These are phyloP conservation scores for Phymatocera aterrima DNA, from an alignment of 2,888 invertebrate species.

Conservation along the genomic window DNA sequence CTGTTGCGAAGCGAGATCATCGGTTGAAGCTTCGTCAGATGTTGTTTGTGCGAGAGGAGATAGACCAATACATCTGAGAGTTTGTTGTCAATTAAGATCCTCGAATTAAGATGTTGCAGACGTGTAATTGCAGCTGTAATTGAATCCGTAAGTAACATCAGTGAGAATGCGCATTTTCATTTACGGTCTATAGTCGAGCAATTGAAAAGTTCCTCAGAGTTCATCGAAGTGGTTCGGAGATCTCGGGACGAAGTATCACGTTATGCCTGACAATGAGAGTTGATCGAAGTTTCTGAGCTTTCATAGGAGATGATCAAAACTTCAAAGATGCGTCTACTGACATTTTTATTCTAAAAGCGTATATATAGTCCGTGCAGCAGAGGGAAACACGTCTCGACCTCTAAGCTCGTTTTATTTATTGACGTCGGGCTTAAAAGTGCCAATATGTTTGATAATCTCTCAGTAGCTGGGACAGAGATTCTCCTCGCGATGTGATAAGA, in stretches of 20 bases:
- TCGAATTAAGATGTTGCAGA: not conserved
- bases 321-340: too few species aligned
- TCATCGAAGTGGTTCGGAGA: too few species aligned
- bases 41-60: not conserved
- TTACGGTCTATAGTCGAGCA: not conserved
- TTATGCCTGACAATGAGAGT: too few species aligned
- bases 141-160: not conserved
- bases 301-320: too few species aligned
- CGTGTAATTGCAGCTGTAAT: not conserved
- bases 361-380: too few species aligned
- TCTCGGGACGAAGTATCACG: too few species aligned
- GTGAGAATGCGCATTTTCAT: not conserved
- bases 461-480: not conserved
- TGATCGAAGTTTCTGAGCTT: too few species aligned
- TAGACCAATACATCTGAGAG: not conserved
- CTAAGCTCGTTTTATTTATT: not conserved
- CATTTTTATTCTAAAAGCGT: too few species aligned
- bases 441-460: conserved; percentile 23
- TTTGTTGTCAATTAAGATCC: not conserved
- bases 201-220: too few species aligned
- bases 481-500: not conserved
- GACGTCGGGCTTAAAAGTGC: not conserved
- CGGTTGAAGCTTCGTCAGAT: not conserved
- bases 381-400: not conserved
- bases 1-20: not conserved